Conservation (phyloP, 2,797 vertebrate genomes). For the Enteromius radiatus region DNA sequence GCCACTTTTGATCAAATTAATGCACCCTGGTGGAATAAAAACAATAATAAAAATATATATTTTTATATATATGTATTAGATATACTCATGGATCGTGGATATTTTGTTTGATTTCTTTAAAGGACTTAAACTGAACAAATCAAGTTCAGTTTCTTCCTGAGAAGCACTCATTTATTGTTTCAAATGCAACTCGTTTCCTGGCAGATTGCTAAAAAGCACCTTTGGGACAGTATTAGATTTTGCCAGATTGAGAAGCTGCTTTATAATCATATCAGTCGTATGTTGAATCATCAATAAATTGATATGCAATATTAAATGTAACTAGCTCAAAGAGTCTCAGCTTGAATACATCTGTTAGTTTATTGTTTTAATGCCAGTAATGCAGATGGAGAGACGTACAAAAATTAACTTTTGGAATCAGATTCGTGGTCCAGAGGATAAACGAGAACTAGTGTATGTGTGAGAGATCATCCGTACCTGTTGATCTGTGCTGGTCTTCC, state of each 20-base stretch:
- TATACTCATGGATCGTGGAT: neutral
- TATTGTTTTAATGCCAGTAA: neutral
- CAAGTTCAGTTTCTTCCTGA: neutral
- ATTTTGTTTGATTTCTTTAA: neutral
- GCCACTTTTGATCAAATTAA: neutral
- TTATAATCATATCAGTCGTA: neutral
- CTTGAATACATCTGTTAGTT: neutral
- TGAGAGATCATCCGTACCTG: conserved; percentile 79
- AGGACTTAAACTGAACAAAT: neutral
- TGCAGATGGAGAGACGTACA: neutral
- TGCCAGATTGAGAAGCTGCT: neutral
- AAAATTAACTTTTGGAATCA: neutral
- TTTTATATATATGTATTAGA: too few species aligned
- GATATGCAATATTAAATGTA: too few species aligned
- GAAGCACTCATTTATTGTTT: neutral
- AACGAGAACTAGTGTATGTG: neutral
- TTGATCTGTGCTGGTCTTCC: conserved; percentile 84
- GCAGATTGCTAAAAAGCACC: neutral
- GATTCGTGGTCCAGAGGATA: neutral
- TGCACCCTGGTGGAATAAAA: neutral
- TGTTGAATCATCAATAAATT: neutral
- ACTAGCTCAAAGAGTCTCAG: neutral
- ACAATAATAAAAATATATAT: too few species aligned
- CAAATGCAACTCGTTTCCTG: neutral
- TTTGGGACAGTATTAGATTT: neutral